Evolutionary conservation across 2,888 invertebrate genomes (phyloP).

Genomic region (Caenorhabditis afra): DNA sequence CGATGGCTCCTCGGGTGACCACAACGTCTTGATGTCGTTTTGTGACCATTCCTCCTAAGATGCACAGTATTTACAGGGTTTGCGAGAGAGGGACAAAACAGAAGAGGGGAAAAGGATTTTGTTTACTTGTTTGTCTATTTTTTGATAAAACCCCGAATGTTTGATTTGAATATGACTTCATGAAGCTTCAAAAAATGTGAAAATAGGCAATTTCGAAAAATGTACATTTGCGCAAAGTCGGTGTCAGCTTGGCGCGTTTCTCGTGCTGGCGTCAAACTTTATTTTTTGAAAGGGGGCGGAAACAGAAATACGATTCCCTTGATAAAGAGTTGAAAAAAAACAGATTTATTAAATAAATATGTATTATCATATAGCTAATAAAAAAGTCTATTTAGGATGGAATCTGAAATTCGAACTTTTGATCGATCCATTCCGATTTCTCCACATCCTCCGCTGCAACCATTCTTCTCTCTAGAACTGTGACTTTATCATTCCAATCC

Average conservation of each 20-base stretch:
- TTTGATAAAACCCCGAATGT: too few relatives aligned
- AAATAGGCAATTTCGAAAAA: slow-evolving; percentile 35
- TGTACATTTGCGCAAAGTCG: neutral
- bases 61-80: neutral
- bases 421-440: slow-evolving; percentile 38
- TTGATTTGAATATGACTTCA: neutral
- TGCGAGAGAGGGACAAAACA: slow-evolving; percentile 2
- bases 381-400: slow-evolving; percentile 1
- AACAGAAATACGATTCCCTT: too few relatives aligned
- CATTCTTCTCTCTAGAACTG: slow-evolving; percentile 45
- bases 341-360: too few relatives aligned
- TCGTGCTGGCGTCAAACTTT: neutral
- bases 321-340: too few relatives aligned
- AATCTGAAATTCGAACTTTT: slow-evolving; percentile 15
- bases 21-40: slow-evolving; percentile 27
- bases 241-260: slow-evolving; percentile 8
- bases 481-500: slow-evolving; percentile 65
- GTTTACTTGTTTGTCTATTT: neutral
- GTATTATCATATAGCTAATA: too few relatives aligned
- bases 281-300: neutral
- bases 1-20: slow-evolving; percentile 55
- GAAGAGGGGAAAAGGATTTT: neutral
- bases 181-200: neutral
- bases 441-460: slow-evolving; percentile 18
- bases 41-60: slow-evolving; percentile 33